These are phyloP conservation scores for Callyntrura guangdongensis DNA, from an alignment of 2,888 invertebrate genomes.

Conservation along the genomic window DNA sequence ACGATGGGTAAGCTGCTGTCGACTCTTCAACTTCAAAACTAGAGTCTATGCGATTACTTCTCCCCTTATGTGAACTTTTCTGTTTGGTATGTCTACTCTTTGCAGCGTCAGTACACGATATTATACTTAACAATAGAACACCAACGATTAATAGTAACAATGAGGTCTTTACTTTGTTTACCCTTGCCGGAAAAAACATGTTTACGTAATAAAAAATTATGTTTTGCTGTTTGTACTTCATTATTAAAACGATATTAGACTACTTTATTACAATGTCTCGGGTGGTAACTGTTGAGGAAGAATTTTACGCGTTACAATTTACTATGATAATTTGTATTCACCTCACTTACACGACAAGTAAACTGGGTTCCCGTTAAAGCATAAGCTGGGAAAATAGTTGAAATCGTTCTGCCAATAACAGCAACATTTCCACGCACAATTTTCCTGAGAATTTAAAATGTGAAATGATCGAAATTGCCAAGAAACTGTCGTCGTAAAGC, in stretches of 20 bases:
- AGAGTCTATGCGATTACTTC: conserved; percentile 68
- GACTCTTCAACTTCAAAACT: conserved; percentile 69
- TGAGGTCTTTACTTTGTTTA: conserved; percentile 24
- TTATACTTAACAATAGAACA: conserved; percentile 68
- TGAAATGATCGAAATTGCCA: neutral
- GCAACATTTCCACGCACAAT: conserved; percentile 66
- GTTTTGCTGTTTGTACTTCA: conserved; percentile 30
- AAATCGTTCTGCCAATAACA: conserved; percentile 47
- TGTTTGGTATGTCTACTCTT: conserved; percentile 72
- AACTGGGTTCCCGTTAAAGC: conserved; percentile 29
- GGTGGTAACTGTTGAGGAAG: neutral
- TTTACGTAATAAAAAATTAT: conserved; percentile 25
- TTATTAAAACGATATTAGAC: conserved; percentile 12
- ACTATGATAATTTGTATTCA: conserved; percentile 64
- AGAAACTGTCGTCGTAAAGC: neutral
- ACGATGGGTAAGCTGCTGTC: conserved; percentile 37
- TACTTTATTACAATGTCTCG: neutral
- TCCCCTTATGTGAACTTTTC: conserved; percentile 61
- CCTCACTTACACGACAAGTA: conserved; percentile 50
- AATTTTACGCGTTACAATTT: neutral
- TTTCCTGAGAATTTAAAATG: conserved; percentile 33
- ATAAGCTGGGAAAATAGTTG: conserved; percentile 58
- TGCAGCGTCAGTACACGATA: conserved; percentile 65
- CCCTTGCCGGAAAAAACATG: conserved; percentile 37
- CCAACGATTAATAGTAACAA: conserved; percentile 60